Base-by-base conservation (phyloP, 2,797 vertebrate species). In the Coranthus polyacanthus region DNA sequence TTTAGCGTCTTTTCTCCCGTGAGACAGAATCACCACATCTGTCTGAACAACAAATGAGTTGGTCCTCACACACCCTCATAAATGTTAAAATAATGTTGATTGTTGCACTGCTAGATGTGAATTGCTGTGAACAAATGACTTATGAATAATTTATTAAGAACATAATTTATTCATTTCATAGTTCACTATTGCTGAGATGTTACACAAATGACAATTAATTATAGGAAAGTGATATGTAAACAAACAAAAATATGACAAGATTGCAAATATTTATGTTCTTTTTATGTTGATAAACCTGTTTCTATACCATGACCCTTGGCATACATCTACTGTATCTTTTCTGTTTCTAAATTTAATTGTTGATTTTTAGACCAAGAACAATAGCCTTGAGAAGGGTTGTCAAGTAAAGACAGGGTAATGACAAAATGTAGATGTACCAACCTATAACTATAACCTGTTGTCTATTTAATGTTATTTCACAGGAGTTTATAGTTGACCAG, bases 51-150 rank as follows among this genome's bases (percentile, higher is more conserved):
- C 44, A 72, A 20, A 49, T 24, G 22, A 49, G 53, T 42, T 57
- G 13, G 46, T 43, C 42, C 22, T 63, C 34, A 52, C 39, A 55
- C 61, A 54, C 15, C 0, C 45, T 75, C 58, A 54, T 83, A 41
- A 78, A 83, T 73, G 59, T 72, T 81, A 36, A 63, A 81, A 55
- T 6, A 62, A 5, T 70, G 69, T 29, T 63, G 61, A 67, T 67
- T 70, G 72, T 76, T 50, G 9, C 46, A 41, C 26, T 46, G 75
- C 24, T 56, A 54, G 26, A 76, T 59, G 43, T 68, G 34, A 59
- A 76, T 74, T 76, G 68, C 73, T 63, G 69, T 42, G 45, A 75
- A 76, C 60, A 82, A 80, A 78, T 76, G 34, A 71, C n/a, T 62
- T 29, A 26, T 72, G 38, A 81, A 85, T 78, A 2, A 68, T 81